These are phyloP conservation scores for Zosterops japonicus DNA, from an alignment of 2,113 vertebrate species.

Conservation along the genomic window DNA sequence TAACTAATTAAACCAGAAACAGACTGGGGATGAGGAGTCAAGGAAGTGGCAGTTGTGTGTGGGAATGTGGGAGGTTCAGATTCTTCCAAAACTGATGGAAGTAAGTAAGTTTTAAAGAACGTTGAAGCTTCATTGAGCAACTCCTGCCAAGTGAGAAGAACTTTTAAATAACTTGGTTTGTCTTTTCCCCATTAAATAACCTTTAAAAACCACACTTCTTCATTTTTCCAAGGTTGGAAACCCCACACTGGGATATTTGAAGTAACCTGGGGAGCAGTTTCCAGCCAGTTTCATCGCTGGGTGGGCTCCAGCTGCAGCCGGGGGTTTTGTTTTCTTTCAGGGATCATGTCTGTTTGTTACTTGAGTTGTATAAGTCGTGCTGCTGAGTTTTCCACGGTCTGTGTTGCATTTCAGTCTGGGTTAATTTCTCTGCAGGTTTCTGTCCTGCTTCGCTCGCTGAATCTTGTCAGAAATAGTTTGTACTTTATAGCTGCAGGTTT, in stretches of 20 bases:
- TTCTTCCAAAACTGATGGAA: not conserved
- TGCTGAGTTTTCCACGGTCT: constrained; percentile 40
- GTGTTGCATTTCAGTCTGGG: not conserved
- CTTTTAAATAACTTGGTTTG: not conserved
- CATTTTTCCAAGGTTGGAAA: not conserved
- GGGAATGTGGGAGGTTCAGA: not conserved
- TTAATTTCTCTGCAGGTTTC: constrained; percentile 7
- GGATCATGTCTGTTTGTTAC: constrained; percentile 50
- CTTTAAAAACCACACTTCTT: not conserved
- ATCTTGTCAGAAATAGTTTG: constrained; percentile 27
- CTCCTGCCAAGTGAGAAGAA: not conserved
- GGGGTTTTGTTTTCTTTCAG: constrained; percentile 46
- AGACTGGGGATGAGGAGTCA: not conserved
- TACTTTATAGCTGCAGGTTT: not conserved
- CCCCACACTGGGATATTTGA: not conserved
- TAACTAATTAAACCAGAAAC: not conserved
- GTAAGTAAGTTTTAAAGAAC: not conserved
- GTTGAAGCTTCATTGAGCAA: not conserved
- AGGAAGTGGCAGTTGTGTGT: not conserved
- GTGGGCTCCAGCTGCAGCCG: not conserved
- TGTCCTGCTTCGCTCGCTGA: not conserved
- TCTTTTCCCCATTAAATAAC: not conserved
- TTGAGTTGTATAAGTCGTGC: constrained; percentile 60
- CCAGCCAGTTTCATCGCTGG: not conserved
- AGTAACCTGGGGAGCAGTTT: not conserved